Base-by-base conservation (phyloP, 2,888 invertebrate genomes). In the Eueremaeus valkanovi region DNA sequence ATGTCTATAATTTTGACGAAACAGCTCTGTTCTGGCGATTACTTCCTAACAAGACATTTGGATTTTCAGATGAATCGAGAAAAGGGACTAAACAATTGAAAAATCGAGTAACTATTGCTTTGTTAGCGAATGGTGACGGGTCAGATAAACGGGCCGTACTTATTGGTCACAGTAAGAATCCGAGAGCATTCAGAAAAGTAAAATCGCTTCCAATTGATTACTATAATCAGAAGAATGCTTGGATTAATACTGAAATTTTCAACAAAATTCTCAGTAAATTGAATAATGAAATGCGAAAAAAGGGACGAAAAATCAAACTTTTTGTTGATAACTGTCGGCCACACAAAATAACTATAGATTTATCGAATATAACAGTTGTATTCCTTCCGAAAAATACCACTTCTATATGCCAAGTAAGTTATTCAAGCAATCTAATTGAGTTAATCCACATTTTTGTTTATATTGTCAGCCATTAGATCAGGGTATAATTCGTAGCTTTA, bases 381-480 rank as follows among this genome's bases (percentile, higher is more conserved):
- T 58, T 27, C 27, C 21, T 58, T 27, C 58, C 58, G 11, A 9
- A 11, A 27, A 58, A 58, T 16, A 58, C 58, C 5, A 58, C 58
- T 9, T 58, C 58, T 9, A 16, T 21, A 21, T 29, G 24, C 27
- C 58, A 58, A 27, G 40, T 40, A 40, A 9, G 6, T 9, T 40
- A 40, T 40, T 40, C 8, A 40, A 40, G 11, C 6, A 40, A 40
- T 40, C 6, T 40, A 9, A 40, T 9, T 9, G 6, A 40, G 11
- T 40, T 40, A 9, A 40, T 40, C 40, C 40, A 40, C 11, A n/a
- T n/a, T n/a, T n/a, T n/a, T n/a, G n/a, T n/a, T n/a, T n/a, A n/a
- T n/a, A n/a, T n/a, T n/a, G n/a, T n/a, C n/a, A 40, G 40, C 58
- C 58, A 5, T 58, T 58, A 58, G 49, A 58, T 29, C 58, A 58